These are phyloP conservation scores for Cichladusa arquata DNA, from an alignment of 2,113 vertebrate genomes.

Conservation along the genomic window DNA sequence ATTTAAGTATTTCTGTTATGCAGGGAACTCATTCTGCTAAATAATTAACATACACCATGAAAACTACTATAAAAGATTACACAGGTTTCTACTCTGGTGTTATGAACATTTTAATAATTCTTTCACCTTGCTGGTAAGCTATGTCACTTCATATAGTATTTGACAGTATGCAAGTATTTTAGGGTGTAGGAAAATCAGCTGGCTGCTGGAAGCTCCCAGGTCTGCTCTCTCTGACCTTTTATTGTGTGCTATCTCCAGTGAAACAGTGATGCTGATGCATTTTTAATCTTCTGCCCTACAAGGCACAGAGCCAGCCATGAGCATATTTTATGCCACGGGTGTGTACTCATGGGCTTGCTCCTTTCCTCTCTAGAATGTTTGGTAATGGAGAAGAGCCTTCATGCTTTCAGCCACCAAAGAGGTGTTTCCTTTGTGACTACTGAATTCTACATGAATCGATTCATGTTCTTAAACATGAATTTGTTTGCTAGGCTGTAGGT, in stretches of 20 bases:
- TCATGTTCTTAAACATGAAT: background rate
- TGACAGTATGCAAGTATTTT: background rate
- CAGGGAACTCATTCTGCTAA: background rate
- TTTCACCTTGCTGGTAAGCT: background rate
- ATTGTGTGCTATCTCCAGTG: background rate
- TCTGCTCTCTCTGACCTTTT: background rate
- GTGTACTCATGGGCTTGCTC: background rate
- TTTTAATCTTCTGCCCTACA: background rate
- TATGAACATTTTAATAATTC: background rate
- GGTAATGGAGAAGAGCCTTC: background rate
- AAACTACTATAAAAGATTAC: background rate
- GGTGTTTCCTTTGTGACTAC: background rate
- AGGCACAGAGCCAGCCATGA: background rate
- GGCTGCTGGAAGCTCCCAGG: background rate
- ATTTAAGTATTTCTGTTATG: background rate
- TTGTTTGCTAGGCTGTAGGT: background rate
- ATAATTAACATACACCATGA: background rate
- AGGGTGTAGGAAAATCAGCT: background rate
- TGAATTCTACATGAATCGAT: too few relatives aligned
- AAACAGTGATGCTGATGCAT: background rate
- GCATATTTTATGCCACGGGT: fast-evolving
- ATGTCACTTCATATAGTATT: background rate
- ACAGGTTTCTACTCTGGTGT: background rate
- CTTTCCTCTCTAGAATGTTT: background rate
- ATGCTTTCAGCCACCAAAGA: background rate